Evolutionary conservation across 2,888 invertebrate genomes (phyloP), one percentile per base, ranked within the genome.

Genomic region (Gastracanthus pulcherrimus): DNA sequence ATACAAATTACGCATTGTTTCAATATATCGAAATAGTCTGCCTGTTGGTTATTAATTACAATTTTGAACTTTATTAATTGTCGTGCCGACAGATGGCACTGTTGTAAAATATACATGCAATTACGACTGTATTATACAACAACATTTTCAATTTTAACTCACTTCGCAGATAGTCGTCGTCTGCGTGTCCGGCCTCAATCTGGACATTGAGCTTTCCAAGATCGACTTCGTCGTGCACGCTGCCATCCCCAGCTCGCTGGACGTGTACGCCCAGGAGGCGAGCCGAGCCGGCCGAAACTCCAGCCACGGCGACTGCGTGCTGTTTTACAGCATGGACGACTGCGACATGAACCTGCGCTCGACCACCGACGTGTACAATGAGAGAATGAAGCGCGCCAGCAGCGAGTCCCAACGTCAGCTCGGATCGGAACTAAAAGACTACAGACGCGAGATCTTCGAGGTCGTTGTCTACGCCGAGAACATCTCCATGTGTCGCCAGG

Each of bases 391-490:
- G 11, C 45, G 19, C 13, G 66, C 48, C 1, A 41, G 23, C n/a
- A 1, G 16, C 16, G 76, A 76, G 11, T 26, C 3, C 9, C 55
- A 29, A 34, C 31, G 11, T 23, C 7, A 41, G 3, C 45, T 74
- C 13, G 9, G 36, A 31, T 3, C 3, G 11, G 45, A 74, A 41
- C 34, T 55, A 1, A 70, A 45, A n/a, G 31, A 9, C 9, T 13
- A 66, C 11, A 51, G 70, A 31, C 64, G 36, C 0, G 58, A 60
- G 3, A 34, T 71, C 9, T 67, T 72, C 16, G 72, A 81, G 6
- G 34, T 67, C 1, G 41, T 71, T 2, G 9, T 76, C 0, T 76
- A 76, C 31, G 64, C 66, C 1, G 81, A 81, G 45, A 81, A 81
- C n/a, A 71, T 34, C 23, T 60, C 58, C 2, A 6, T 67, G 0